phyloP scores from a whole-genome alignment of 2,797 vertebrate species.

The Coracias cyanogaster region DNA sequence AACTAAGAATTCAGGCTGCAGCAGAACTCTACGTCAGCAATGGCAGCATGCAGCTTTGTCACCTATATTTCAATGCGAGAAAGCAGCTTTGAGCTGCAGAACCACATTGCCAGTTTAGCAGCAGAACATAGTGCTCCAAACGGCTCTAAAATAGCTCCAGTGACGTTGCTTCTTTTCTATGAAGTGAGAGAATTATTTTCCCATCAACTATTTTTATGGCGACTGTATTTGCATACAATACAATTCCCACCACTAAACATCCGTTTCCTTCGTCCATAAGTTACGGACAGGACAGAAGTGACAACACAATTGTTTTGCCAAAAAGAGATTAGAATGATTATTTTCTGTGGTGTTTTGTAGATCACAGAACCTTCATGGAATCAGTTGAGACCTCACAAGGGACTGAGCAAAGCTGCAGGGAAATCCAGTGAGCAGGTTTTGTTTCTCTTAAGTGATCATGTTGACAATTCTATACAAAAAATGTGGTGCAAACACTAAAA shows the following conservation, averaged over 20 bases:
- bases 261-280: slow-evolving; percentile 64
- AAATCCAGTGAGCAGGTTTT: background rate
- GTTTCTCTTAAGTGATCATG: background rate
- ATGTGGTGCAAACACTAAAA: background rate
- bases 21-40: background rate
- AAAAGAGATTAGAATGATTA: background rate
- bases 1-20: background rate
- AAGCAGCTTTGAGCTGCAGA: background rate
- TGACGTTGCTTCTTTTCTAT: slow-evolving; percentile 53
- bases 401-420: background rate
- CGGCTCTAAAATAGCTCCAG: slow-evolving; percentile 34
- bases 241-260: slow-evolving; percentile 64
- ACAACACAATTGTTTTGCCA: slow-evolving; percentile 43
- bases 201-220: slow-evolving; percentile 64
- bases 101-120: background rate
- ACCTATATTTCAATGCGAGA: background rate
- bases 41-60: background rate
- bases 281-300: slow-evolving; percentile 32
- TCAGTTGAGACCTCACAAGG: background rate
- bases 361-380: background rate
- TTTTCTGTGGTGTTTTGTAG: background rate
- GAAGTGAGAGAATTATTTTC: slow-evolving; percentile 46
- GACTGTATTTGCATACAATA: slow-evolving; percentile 64
- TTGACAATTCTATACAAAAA: background rate
- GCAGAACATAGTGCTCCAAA: background rate